A percentile compares a stretch with the other conserved stretches of the same genome.
phyloP scores from a whole-genome alignment of 2,888 invertebrate species.

The Empis livida region DNA sequence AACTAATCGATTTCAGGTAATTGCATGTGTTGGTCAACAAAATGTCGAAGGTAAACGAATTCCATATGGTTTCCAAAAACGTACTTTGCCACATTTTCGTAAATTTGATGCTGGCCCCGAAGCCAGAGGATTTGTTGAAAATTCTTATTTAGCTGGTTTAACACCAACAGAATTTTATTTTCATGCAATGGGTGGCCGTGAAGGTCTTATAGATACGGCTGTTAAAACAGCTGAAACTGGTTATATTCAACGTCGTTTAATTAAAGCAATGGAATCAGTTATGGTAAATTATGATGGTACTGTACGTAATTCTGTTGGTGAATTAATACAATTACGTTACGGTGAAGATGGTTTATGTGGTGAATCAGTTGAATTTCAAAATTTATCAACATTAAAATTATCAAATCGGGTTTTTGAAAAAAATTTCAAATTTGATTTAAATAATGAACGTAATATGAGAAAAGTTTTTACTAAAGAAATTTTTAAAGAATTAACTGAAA shows the following conservation, averaged over 20 bases:
- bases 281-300: constrained; percentile 96
- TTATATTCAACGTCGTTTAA: constrained; percentile 94
- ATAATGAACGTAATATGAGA: constrained; percentile 70
- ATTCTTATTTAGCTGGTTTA: constrained; percentile 92
- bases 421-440: constrained; percentile 84
- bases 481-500: constrained; percentile 77
- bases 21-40: constrained; percentile 98
- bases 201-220: constrained; percentile 98
- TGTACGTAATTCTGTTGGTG: constrained; percentile 84
- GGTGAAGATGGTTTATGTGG: constrained; percentile 97
- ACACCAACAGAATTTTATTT: constrained; percentile 97
- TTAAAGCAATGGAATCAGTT: constrained; percentile 96
- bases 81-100: constrained; percentile 94
- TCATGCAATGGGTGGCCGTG: constrained; percentile 98
- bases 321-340: constrained; percentile 73
- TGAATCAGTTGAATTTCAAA: constrained; percentile 74
- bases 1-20: constrained; percentile 48
- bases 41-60: constrained; percentile 99
- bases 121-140: constrained; percentile 95
- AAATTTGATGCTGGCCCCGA: constrained; percentile 99
- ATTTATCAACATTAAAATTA: constrained; percentile 53
- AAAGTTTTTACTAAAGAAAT: constrained; percentile 71
- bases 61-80: constrained; percentile 92
- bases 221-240: constrained; percentile 98
- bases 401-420: constrained; percentile 87